Base-by-base conservation (phyloP, 2,113 vertebrate genomes). In the Hippolais icterina region DNA sequence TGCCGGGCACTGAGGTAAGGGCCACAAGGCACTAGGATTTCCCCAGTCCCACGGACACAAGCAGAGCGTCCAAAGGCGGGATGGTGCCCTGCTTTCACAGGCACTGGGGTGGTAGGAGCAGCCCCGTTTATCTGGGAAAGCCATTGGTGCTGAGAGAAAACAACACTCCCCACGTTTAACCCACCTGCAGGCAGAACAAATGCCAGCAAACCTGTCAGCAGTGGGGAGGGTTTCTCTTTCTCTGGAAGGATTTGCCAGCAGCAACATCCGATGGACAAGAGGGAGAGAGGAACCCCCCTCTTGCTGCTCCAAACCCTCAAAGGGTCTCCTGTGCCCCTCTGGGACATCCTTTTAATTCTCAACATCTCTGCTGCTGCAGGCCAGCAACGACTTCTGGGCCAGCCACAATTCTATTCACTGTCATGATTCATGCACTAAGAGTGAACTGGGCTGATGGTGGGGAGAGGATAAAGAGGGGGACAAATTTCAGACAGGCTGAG, bases 11-110 rank as follows among this genome's bases (percentile, higher is more conserved):
- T 83, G 96, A 97, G 97, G 95, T 76, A 95, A 97, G 28, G 35
- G 86, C 91, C 90, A 59, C 91, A 27, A 89, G 3, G 27, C 97
- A 74, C 97, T 96, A 97, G 90, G 94, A 94, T 98, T 97, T 98
- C 96, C 97, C 97, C 83, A 91, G 85, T 96, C 85, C 94, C 92
- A 74, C 4, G 16, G 97, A 94, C 95, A 97, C 96, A 96, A 81
- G 0, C 6, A 14, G 69, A 84, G 87, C 0, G 10, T 31, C 94
- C 84, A 56, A 88, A 87, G 72, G 83, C 19, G 44, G 79, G 53
- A 89, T 1, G 4, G 80, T 89, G 81, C 78, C 87, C 76, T 68
- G 87, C 88, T 94, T 95, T 89, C 80, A 82, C 87, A 89, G 87
- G 70, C 64, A 42, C 71, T 21, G 29, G 7, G 25, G 23, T 29